Base-by-base conservation (phyloP, 2,888 invertebrate genomes). In the Thymelicus lineola region DNA sequence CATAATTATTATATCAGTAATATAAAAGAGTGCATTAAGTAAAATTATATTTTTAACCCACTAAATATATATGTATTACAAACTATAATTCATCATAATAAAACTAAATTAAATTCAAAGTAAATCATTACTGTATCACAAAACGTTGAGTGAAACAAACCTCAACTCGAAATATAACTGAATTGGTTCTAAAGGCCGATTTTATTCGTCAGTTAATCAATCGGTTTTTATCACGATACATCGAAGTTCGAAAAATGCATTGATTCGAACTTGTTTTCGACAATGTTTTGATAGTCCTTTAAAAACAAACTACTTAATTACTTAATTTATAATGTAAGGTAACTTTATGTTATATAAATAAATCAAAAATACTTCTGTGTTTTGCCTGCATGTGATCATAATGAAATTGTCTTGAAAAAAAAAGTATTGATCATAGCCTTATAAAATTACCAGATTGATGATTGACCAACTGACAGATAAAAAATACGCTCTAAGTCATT, bases 51-150 rank as follows among this genome's bases (percentile, higher is more conserved):
- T 28, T 53, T 4, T 53, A 53, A 53, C 12, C 20, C 12, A 53
- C 7, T 53, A 20, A 53, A 53, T 20, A 6, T 20, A 10, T 53
- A 1, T n/a, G n/a, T 20, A 53, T 53, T 53, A 53, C 9, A 6
- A 53, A 53, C 20, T 20, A 20, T 20, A 20, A 53, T 53, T 53
- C 53, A 53, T 53, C 53, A 20, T 53, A 9, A 20, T 53, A 20
- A 53, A 53, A 53, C 53, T 28, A 53, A 15, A 53, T 53, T 53
- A 53, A 53, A 53, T 53, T 20, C 53, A 53, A 5, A 53, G 20
- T 53, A 53, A 53, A 53, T 53, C 4, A 12, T 53, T 15, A 50
- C 15, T 50, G 53, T 53, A 53, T 53, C 53, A 53, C 20, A 53
- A 20, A 9, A 53, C 7, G 53, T 53, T 20, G 20, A n/a, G 12